Conservation (phyloP, 2,888 invertebrate genomes). For the Beris morrisii region DNA sequence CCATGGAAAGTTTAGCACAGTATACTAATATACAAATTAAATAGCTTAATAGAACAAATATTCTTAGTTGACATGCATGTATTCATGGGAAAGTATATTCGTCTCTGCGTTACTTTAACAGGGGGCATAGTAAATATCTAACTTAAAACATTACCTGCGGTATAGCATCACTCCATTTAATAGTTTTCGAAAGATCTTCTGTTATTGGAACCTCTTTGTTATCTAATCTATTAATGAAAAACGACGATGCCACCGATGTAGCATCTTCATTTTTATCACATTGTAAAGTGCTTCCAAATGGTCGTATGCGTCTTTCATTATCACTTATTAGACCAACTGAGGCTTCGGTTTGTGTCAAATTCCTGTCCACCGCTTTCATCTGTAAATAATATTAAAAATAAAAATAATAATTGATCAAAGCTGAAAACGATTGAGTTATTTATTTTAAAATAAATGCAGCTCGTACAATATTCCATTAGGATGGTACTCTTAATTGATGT, state of each 20-base stretch:
- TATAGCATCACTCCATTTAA: conserved; percentile 30
- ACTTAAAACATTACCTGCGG: conserved; percentile 28
- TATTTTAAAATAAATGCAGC: too few relatives aligned
- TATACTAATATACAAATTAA: too few relatives aligned
- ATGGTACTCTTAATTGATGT: too few relatives aligned
- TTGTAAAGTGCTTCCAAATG: conserved; percentile 5
- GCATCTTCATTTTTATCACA: conserved; percentile 26
- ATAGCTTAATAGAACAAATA: too few relatives aligned
- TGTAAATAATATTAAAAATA: conserved; percentile 13
- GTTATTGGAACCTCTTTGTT: background rate
- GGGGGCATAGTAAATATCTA: too few relatives aligned
- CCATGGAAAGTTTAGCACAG: too few relatives aligned
- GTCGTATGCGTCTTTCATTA: conserved; percentile 8
- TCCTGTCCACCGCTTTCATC: conserved; percentile 30
- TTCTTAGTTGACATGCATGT: too few relatives aligned
- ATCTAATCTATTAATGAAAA: conserved; percentile 15
- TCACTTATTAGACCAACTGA: conserved; percentile 12
- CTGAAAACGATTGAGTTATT: too few relatives aligned
- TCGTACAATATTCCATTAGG: too few relatives aligned
- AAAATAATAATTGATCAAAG: background rate
- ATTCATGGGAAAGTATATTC: too few relatives aligned
- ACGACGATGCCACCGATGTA: conserved; percentile 17
- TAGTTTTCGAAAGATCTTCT: conserved; percentile 24
- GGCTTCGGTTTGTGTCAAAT: conserved; percentile 25
- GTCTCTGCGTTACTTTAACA: too few relatives aligned